Evolutionary conservation across 2,888 invertebrate genomes (phyloP).

Genomic region (Drosophila eohydei): DNA sequence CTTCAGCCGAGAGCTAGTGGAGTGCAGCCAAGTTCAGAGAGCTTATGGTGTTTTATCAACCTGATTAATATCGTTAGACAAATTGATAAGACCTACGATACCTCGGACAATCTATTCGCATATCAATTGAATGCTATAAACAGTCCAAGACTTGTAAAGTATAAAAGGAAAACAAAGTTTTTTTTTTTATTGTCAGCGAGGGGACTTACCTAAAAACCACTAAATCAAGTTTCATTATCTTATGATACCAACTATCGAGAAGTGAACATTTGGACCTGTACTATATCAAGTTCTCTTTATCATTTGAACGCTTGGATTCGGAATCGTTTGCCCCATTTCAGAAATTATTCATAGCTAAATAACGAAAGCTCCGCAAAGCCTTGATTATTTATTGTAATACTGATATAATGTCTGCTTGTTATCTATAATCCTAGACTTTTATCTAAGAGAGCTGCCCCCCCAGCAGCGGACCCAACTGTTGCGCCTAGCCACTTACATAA

Average conservation of each 20-base stretch:
- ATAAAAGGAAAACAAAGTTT: not conserved
- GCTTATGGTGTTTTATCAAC: not conserved
- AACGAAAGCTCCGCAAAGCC: not conserved
- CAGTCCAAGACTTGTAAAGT: not conserved
- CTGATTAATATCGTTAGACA: constrained; percentile 6
- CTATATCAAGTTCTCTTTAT: not conserved
- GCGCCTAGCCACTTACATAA: constrained; percentile 1
- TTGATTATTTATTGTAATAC: not conserved
- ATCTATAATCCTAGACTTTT: not conserved
- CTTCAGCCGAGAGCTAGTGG: not conserved
- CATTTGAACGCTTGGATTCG: not conserved
- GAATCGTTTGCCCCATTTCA: not conserved
- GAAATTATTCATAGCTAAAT: not conserved
- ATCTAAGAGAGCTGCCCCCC: not conserved
- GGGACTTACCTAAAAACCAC: constrained; percentile 1
- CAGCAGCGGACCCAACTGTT: too few species aligned
- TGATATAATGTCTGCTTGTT: not conserved
- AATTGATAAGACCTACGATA: constrained; percentile 1
- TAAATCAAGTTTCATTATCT: constrained; percentile 11
- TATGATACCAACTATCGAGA: constrained; percentile 2
- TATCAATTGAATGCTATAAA: constrained; percentile 2
- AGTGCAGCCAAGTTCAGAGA: constrained; percentile 1
- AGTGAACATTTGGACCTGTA: constrained; percentile 5
- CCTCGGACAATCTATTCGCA: not conserved
- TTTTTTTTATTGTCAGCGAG: not conserved